Percentiles rank a stretch among this genome's conserved stretches.
phyloP scores from a whole-genome alignment of 2,113 vertebrate genomes.

The Pangasianodon hypophthalmus region DNA sequence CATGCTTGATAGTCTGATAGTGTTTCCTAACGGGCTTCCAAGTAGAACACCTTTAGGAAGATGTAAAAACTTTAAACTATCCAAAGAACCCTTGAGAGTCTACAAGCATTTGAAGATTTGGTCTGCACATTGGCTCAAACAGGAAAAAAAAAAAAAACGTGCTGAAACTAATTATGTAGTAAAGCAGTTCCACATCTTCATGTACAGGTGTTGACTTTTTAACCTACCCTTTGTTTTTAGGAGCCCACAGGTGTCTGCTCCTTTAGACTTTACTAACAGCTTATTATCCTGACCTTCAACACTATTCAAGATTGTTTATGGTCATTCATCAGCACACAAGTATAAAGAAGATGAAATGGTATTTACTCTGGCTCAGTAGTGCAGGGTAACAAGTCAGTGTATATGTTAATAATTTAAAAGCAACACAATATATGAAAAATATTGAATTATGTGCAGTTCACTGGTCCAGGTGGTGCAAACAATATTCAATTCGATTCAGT shows the following conservation, averaged over 20 bases:
- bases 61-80: neutral
- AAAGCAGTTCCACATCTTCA: conserved; percentile 35
- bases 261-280: conserved; percentile 34
- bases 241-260: conserved; percentile 42
- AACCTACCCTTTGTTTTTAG: conserved; percentile 38
- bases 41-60: neutral
- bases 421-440: conserved; percentile 13
- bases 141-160: neutral
- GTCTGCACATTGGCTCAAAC: neutral
- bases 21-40: neutral
- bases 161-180: conserved; percentile 46
- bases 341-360: neutral
- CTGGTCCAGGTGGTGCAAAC: neutral
- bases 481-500: neutral
- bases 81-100: neutral
- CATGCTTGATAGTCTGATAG: neutral
- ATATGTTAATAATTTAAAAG: neutral
- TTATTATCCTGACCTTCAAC: conserved; percentile 40
- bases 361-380: neutral
- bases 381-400: neutral
- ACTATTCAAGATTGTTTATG: neutral
- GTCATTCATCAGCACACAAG: neutral
- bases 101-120: neutral
- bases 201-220: conserved; percentile 52
- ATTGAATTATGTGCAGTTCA: neutral